phyloP scores from a whole-genome alignment of 2,888 invertebrate genomes.

The Esperia sulphurella region DNA sequence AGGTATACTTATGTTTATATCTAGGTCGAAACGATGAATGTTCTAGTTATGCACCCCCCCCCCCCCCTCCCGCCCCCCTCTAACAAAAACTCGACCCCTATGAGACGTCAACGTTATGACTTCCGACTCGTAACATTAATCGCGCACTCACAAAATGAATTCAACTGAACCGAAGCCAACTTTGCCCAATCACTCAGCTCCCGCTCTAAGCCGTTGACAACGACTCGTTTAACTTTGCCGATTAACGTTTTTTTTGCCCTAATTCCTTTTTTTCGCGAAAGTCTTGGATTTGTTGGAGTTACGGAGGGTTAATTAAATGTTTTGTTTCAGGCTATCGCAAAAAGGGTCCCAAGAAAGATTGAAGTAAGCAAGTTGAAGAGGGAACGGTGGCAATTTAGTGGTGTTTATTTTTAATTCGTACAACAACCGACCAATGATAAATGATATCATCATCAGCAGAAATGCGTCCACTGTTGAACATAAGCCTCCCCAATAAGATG shows the following conservation, averaged over 20 bases:
- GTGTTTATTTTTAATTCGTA: too few species aligned
- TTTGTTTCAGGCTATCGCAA: constrained; percentile 6
- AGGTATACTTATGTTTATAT: too few species aligned
- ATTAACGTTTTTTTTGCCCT: constrained; percentile 41
- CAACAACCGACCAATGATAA: too few species aligned
- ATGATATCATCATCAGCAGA: too few species aligned
- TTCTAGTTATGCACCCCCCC: too few species aligned
- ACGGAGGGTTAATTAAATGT: constrained; percentile 11
- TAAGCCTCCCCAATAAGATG: too few species aligned
- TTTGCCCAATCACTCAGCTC: constrained; percentile 45
- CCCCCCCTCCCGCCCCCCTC: constrained; percentile 7
- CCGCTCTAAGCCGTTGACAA: constrained; percentile 49
- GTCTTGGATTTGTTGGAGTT: constrained; percentile 9
- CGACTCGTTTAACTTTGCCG: constrained; percentile 52
- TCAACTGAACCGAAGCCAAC: constrained; percentile 9
- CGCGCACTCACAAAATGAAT: constrained; percentile 6
- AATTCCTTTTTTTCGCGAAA: constrained; percentile 16
- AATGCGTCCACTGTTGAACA: too few species aligned
- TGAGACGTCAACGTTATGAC: constrained; percentile 19
- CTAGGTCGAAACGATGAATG: too few species aligned
- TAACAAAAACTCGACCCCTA: not conserved
- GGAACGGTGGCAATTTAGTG: not conserved
- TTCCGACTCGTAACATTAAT: constrained; percentile 23
- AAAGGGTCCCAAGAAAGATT: not conserved
- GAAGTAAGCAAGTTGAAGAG: not conserved